Percentiles rank a stretch among this genome's conserved stretches.
Conservation (phyloP, 1,140 invertebrate species). For the Diorhabda carinulata region DNA sequence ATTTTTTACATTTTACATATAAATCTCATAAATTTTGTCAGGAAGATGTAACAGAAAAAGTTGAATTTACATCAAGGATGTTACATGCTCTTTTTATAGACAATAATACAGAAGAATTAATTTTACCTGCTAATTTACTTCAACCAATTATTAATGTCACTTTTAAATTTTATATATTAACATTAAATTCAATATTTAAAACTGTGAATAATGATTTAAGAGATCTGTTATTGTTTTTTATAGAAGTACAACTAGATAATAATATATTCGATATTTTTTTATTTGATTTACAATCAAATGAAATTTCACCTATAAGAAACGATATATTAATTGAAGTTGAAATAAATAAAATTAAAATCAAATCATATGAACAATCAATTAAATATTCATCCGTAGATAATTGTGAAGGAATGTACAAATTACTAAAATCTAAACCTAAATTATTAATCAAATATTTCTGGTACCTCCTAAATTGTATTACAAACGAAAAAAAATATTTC, state of each 20-base stretch:
- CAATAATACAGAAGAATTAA: slow-evolving; percentile 14
- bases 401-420: slow-evolving; percentile 22
- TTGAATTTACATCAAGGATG: slow-evolving; percentile 48
- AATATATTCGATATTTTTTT: slow-evolving; percentile 36
- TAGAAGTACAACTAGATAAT: slow-evolving; percentile 18
- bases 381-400: slow-evolving; percentile 12
- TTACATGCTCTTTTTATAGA: slow-evolving; percentile 48
- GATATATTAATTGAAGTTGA: slow-evolving; percentile 24
- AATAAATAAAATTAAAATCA: slow-evolving; percentile 20
- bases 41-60: slow-evolving; percentile 42
- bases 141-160: slow-evolving; percentile 30
- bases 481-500: slow-evolving; percentile 31
- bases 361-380: slow-evolving; percentile 15
- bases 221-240: slow-evolving; percentile 32
- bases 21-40: slow-evolving; percentile 35
- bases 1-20: slow-evolving; percentile 45
- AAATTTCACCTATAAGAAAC: slow-evolving; percentile 24
- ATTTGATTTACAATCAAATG: slow-evolving; percentile 26
- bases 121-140: slow-evolving; percentile 30
- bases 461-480: slow-evolving; percentile 32
- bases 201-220: slow-evolving; percentile 27
- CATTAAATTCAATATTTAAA: slow-evolving; percentile 23
- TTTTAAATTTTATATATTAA: slow-evolving; percentile 34
- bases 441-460: slow-evolving; percentile 26
- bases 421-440: slow-evolving; percentile 20